Conservation (phyloP, 1,140 invertebrate species). For the Cyclina sinensis region DNA sequence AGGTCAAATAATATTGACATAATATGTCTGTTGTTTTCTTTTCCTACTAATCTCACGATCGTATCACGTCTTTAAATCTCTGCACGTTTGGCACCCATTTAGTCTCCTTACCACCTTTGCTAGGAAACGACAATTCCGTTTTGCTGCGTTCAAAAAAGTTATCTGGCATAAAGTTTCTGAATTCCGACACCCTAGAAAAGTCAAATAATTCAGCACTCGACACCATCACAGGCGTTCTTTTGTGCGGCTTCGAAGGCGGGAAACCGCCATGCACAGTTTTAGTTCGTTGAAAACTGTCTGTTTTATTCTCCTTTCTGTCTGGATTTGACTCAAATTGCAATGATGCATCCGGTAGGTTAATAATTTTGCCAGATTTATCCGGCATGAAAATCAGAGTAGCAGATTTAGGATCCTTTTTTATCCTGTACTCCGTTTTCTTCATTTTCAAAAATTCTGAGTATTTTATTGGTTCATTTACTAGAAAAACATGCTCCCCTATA, state of each 20-base stretch:
- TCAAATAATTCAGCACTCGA: constrained; percentile 61
- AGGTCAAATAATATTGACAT: no score
- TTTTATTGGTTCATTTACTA: constrained; percentile 56
- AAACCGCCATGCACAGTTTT: background rate
- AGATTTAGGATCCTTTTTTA: constrained; percentile 43
- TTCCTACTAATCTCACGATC: background rate
- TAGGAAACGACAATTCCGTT: constrained; percentile 49
- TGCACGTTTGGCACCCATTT: constrained; percentile 57
- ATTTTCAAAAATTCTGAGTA: constrained; percentile 42
- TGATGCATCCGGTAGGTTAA: background rate
- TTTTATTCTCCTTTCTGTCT: background rate
- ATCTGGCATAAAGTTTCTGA: background rate
- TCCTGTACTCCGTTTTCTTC: constrained; percentile 26
- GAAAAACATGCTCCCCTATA: constrained; percentile 59
- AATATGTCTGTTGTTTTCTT: no score
- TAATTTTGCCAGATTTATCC: background rate
- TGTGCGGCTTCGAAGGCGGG: background rate
- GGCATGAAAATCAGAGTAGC: constrained; percentile 33
- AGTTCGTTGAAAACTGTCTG: constrained; percentile 3
- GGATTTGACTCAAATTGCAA: no score
- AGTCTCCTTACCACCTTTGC: background rate
- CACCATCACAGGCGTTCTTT: constrained; percentile 41
- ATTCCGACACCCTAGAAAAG: constrained; percentile 53
- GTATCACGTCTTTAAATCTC: background rate
- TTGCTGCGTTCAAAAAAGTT: constrained; percentile 48